Base-by-base conservation (phyloP, 2,113 vertebrate genomes). In the Dasyornis broadbenti region DNA sequence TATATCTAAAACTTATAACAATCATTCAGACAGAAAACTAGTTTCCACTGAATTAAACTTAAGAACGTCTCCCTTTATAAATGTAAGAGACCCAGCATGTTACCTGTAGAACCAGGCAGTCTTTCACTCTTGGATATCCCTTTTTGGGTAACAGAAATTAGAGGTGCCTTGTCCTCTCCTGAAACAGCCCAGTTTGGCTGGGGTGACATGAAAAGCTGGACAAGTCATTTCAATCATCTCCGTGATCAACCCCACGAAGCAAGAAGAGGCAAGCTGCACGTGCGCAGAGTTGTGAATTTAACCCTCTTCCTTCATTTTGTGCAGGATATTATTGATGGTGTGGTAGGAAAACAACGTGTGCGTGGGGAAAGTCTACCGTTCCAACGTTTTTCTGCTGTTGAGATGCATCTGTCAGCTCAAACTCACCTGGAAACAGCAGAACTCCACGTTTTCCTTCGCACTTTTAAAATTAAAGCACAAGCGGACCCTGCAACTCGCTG, bases 301-400 rank as follows among this genome's bases (percentile, higher is more conserved):
- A 35, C 63, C 11, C 4, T 66, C 16, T 65, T 35, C 27, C 31
- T 47, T 79, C 10, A 1, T 7, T 15, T 15, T 35, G 9, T 33
- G 37, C 14, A 13, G 21, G 52, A 6, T 47, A 11, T 65, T 85
- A 22, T 5, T 52, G 60, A 35, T 33, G 15, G 27, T 10, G 26
- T 31, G n/a, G 15, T 5, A 72, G 27, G 26, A 45, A 80, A 69
- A 57, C 3, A 27, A 21, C 1, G 0, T 8, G 11, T 3, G 6
- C 4, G 11, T 0, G 15, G 4, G 5, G 6, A 6, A 33, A 42
- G 3, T 18, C 7, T 35, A 4, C 20, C 47, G 30, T 50, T 72
- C 31, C 40, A 50, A 4, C 2, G 3, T 39, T 83, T 63, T 66
- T 21, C 50, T 66, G 21, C 19, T 42, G 2, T 50, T 42, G 42